These are phyloP conservation scores for Rhinatrema bivittatum DNA, from an alignment of 2,797 vertebrate genomes.

Conservation along the genomic window DNA sequence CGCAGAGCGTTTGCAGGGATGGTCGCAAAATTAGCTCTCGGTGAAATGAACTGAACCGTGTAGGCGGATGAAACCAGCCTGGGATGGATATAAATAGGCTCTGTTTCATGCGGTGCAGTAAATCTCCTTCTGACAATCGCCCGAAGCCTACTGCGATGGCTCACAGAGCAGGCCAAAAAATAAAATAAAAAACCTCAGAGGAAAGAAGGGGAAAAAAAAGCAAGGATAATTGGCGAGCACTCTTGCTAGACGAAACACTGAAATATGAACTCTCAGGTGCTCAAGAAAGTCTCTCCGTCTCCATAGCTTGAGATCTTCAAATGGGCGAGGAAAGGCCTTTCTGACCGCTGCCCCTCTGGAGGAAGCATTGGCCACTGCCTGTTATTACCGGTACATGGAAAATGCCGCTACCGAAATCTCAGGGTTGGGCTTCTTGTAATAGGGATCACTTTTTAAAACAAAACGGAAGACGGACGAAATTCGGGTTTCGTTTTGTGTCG, in stretches of 20 bases:
- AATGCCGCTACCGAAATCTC: no score
- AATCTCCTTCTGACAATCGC: conserved; percentile 21
- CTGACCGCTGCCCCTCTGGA: no score
- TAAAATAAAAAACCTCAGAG: not conserved
- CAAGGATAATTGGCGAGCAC: not conserved
- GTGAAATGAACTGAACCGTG: conserved; percentile 40
- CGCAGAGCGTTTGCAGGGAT: conserved; percentile 22
- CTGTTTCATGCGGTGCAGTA: conserved; percentile 26
- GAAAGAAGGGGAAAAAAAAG: conserved; percentile 4
- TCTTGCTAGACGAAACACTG: not conserved
- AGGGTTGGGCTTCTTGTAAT: no score
- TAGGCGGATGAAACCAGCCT: conserved; percentile 43
- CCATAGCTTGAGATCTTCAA: no score
- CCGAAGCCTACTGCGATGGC: conserved; percentile 15
- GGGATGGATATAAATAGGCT: conserved; percentile 40
- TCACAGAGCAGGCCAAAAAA: no score
- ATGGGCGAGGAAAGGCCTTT: no score
- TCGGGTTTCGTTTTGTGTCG: no score
- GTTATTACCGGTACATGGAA: no score
- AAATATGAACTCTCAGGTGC: conserved; percentile 12
- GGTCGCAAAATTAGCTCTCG: conserved; percentile 41
- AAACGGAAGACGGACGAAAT: no score
- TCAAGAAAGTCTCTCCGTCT: conserved; percentile 22
- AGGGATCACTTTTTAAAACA: no score
- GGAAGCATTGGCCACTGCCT: no score